A percentile compares a stretch with the other conserved stretches of the same genome.
phyloP scores from a whole-genome alignment of 2,797 vertebrate species.

The Adrianichthys oophorus region DNA sequence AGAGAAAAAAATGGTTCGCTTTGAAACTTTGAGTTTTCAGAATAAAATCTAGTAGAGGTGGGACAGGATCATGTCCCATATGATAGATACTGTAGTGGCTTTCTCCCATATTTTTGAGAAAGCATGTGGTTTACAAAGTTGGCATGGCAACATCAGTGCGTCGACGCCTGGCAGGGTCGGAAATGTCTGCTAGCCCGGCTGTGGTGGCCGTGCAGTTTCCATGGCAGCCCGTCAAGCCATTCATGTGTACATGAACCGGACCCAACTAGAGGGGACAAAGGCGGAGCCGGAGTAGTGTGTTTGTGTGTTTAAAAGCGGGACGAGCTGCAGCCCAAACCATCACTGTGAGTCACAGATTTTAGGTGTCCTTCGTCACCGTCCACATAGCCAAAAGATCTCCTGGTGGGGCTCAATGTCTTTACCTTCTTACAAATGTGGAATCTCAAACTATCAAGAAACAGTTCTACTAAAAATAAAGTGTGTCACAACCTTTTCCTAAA shows the following conservation, averaged over 20 bases:
- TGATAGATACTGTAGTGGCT: constrained; percentile 4
- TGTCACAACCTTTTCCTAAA: constrained; percentile 22
- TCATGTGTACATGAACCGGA: constrained; percentile 66
- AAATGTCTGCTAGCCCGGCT: constrained; percentile 64
- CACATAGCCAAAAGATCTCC: background rate
- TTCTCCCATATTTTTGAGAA: constrained; percentile 21
- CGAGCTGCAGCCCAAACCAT: constrained; percentile 40
- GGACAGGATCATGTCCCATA: constrained; percentile 1
- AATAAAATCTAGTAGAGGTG: constrained; percentile 1
- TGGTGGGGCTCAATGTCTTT: constrained; percentile 19
- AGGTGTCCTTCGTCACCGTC: constrained; percentile 17
- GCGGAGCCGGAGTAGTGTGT: constrained; percentile 30
- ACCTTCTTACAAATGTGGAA: constrained; percentile 6
- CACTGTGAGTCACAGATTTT: constrained; percentile 28
- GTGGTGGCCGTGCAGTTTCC: constrained; percentile 64
- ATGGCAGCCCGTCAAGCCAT: constrained; percentile 67
- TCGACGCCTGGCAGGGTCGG: constrained; percentile 56
- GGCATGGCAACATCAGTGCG: constrained; percentile 57
- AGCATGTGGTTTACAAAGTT: constrained; percentile 62
- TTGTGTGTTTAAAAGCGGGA: constrained; percentile 8
- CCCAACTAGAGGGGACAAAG: constrained; percentile 37
- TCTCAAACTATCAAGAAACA: constrained; percentile 5
- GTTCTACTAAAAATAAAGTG: constrained; percentile 1
- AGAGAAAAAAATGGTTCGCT: background rate
- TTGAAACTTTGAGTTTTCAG: constrained; percentile 1